Base-by-base conservation (phyloP, 1,140 invertebrate genomes). In the Zaprionus ghesquierei region DNA sequence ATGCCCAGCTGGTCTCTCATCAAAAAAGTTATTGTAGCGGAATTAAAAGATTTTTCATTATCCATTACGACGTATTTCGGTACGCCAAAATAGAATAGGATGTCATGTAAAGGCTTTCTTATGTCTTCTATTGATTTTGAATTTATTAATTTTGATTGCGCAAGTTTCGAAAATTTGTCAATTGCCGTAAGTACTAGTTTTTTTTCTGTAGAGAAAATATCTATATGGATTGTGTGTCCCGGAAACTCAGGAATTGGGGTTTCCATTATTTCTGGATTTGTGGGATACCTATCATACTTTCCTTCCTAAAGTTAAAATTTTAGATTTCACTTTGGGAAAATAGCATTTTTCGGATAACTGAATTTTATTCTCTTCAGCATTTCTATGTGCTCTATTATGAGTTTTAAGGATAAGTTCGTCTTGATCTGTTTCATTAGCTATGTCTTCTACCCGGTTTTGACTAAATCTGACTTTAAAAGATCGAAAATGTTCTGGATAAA, bases 1-100 rank as follows among this genome's bases (percentile, higher is more conserved):
- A 72, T 68, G 2, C 55, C 12, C 6, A 69, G 25, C 55, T 77
- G 53, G 20, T 74, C 35, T 54, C 62, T 46, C 18, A 62, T 41
- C 38, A 62, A 53, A 6, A 49, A 27, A n/a, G 23, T 41, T 4
- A 66, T 61, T 6, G 46, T 15, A n/a, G 59, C 53, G n/a, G 70
- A 73, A 33, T 65, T 61, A n/a, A 71, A 27, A 1, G 60, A 58
- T 50, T 68, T 75, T 54, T 78, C 63, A 31, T 75, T 78, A 18
- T 75, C 62, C 13, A 70, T 63, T 23, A 75, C 66, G 3, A 71
- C 53, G 25, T 13, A 53, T 59, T 77, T 53, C 6, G 69, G 69
- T 12, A 77, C 38, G 13, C 65, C 60, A 31, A 33, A 69, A n/a
- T 27, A 49, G n/a, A 72, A 62, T 31, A 75, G 18, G 10, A 74